Evolutionary conservation across 2,888 invertebrate species (phyloP).

Genomic region (Cheilosia scutellata): DNA sequence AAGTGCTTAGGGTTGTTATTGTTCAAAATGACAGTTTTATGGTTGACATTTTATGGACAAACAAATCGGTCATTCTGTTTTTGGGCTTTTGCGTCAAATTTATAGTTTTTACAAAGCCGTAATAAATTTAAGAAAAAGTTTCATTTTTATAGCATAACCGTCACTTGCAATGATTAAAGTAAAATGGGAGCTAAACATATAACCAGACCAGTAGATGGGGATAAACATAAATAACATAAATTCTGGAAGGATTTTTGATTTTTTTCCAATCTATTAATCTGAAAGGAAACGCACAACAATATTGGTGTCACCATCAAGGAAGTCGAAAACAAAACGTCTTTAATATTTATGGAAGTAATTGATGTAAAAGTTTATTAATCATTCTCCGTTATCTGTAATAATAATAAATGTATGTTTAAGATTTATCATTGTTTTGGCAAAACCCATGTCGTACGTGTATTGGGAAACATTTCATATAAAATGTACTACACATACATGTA

Average conservation of each 20-base stretch:
- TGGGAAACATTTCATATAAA: neutral
- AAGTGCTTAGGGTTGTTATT: too few relatives aligned
- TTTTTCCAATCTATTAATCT: slow-evolving; percentile 19
- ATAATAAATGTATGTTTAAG: slow-evolving; percentile 42
- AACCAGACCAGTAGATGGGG: slow-evolving; percentile 14
- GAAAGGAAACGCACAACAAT: slow-evolving; percentile 19
- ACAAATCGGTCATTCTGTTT: slow-evolving; percentile 41
- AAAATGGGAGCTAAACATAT: slow-evolving; percentile 27
- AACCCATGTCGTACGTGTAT: neutral
- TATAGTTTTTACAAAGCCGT: slow-evolving; percentile 34
- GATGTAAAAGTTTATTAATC: slow-evolving; percentile 24
- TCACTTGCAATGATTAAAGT: slow-evolving; percentile 50
- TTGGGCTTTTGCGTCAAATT: slow-evolving; percentile 6
- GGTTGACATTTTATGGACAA: slow-evolving; percentile 16
- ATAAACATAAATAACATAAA: slow-evolving; percentile 15
- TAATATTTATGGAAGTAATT: neutral
- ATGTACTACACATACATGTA: too few relatives aligned
- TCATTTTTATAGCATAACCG: slow-evolving; percentile 43
- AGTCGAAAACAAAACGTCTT: slow-evolving; percentile 14
- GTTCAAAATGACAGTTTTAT: neutral
- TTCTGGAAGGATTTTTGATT: neutral
- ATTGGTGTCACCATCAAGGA: neutral
- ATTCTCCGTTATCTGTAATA: slow-evolving; percentile 22
- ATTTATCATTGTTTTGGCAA: slow-evolving; percentile 4
- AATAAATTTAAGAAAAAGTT: slow-evolving; percentile 34